Conservation (phyloP, 2,113 vertebrate genomes). For the Leptodactylus fuscus region DNA sequence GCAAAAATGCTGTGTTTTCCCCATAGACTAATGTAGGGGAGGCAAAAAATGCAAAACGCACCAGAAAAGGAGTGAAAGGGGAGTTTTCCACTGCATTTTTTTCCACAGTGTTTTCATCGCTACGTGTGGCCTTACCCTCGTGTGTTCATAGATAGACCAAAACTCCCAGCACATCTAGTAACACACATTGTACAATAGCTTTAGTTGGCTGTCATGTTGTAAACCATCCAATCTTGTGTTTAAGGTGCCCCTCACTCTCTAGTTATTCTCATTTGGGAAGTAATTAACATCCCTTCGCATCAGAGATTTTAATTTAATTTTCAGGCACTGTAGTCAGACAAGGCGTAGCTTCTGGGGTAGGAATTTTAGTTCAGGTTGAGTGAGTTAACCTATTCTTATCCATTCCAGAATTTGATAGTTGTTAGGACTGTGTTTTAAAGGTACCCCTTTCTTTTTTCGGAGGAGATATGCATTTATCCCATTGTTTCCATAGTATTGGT, state of each 20-base stretch:
- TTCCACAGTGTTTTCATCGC: too few relatives aligned
- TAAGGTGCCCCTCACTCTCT: not conserved
- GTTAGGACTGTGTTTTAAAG: too few relatives aligned
- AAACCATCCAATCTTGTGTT: not conserved
- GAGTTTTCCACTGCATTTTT: too few relatives aligned
- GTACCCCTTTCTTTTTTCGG: too few relatives aligned
- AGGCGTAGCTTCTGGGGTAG: not conserved
- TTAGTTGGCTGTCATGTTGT: not conserved
- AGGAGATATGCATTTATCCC: not conserved
- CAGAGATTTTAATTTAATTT: conserved; percentile 41
- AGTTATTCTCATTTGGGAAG: conserved; percentile 31
- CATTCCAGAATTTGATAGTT: not conserved
- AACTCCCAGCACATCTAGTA: not conserved
- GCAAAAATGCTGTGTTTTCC: too few relatives aligned
- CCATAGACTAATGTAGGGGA: too few relatives aligned
- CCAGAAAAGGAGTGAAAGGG: too few relatives aligned
- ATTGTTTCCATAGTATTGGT: not conserved
- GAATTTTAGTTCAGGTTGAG: too few relatives aligned
- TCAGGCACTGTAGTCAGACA: not conserved
- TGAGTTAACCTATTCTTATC: not conserved
- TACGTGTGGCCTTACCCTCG: too few relatives aligned
- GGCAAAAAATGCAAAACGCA: too few relatives aligned
- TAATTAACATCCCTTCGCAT: conserved; percentile 42
- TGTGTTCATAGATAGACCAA: not conserved
- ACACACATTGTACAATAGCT: not conserved